phyloP scores from a whole-genome alignment of 2,888 invertebrate genomes.

The Cotesia congregata region DNA sequence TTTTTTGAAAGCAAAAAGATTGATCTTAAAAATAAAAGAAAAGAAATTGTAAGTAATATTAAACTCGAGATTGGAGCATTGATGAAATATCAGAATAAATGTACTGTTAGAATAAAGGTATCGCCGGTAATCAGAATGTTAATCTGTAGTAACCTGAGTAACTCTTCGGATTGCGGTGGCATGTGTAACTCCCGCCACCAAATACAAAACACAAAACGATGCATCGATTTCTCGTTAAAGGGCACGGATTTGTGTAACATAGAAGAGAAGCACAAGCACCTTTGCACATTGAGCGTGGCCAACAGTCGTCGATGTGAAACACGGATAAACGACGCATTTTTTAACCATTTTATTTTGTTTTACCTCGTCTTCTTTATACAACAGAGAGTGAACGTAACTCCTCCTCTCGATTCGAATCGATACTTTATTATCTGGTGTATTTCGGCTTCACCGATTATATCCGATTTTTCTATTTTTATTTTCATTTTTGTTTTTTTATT shows the following conservation, averaged over 20 bases:
- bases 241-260: constrained; percentile 25
- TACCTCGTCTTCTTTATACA: constrained; percentile 11
- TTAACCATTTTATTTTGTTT: constrained; percentile 10
- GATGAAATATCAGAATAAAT: not conserved
- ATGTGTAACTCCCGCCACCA: not conserved
- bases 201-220: constrained; percentile 24
- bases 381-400: constrained; percentile 3
- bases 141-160: not conserved
- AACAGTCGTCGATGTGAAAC: constrained; percentile 28
- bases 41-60: no score
- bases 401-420: constrained; percentile 24
- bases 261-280: constrained; percentile 19
- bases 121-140: not conserved
- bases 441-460: constrained; percentile 33
- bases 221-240: constrained; percentile 46
- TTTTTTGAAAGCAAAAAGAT: not conserved
- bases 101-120: not conserved
- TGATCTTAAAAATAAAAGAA: not conserved
- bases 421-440: constrained; percentile 31
- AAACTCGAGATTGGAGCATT: not conserved
- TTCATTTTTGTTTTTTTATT: constrained; percentile 1
- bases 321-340: constrained; percentile 24
- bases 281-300: constrained; percentile 6
- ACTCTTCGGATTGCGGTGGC: not conserved
- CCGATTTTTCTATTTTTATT: constrained; percentile 17